Evolutionary conservation across 2,888 invertebrate species (phyloP).

Genomic region (Pollenia labialis): DNA sequence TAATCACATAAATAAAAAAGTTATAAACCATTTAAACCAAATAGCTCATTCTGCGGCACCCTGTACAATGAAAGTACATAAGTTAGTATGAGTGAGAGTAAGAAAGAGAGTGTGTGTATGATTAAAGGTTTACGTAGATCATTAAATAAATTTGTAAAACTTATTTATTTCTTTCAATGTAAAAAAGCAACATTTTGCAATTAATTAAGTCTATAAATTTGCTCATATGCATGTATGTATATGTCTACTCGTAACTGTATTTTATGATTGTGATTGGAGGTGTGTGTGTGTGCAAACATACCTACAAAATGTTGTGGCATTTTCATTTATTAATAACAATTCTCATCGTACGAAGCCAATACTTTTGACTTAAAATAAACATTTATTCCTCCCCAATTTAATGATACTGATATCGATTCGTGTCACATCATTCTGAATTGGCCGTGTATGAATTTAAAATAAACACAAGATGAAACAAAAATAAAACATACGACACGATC

Average conservation of each 20-base stretch:
- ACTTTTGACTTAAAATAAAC: conserved; percentile 39
- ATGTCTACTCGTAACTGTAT: background rate
- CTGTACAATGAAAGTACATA: too few species aligned
- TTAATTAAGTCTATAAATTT: background rate
- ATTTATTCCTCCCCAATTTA: conserved; percentile 18
- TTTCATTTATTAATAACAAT: conserved; percentile 41
- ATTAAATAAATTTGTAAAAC: conserved; percentile 42
- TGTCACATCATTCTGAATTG: background rate
- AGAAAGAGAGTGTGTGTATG: too few species aligned
- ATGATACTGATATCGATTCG: conserved; percentile 3
- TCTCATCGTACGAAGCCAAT: conserved; percentile 30
- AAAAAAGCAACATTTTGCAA: conserved; percentile 18
- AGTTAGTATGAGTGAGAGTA: too few species aligned
- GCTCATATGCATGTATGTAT: background rate
- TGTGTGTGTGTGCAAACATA: conserved; percentile 13
- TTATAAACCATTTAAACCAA: too few species aligned
- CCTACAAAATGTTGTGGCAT: background rate
- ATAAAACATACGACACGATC: conserved; percentile 22
- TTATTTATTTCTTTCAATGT: conserved; percentile 38
- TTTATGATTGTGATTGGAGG: background rate
- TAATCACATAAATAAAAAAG: too few species aligned
- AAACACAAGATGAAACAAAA: conserved; percentile 17
- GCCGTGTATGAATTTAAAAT: conserved; percentile 16
- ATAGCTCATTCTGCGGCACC: too few species aligned
- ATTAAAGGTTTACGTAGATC: conserved; percentile 12